Percentiles rank a stretch among this genome's conserved stretches.
These are phyloP conservation scores for Rotaria socialis DNA, from an alignment of 2,888 invertebrate species.

Conservation along the genomic window DNA sequence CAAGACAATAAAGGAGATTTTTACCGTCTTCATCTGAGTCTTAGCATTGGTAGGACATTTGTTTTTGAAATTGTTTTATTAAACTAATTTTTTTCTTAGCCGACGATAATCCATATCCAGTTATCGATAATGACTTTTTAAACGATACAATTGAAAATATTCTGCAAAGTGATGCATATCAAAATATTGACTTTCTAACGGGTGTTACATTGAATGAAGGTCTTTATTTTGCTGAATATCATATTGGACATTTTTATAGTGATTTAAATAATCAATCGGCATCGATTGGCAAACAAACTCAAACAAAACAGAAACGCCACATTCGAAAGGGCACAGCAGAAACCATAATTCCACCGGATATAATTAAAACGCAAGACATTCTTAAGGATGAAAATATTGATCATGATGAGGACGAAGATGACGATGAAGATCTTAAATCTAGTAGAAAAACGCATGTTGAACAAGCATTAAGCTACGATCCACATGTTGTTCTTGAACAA, in stretches of 20 bases:
- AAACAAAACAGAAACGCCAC: not conserved
- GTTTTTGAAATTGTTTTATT: too few species aligned
- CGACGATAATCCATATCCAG: slow-evolving; percentile 31
- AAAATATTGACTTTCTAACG: not conserved
- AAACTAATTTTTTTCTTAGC: not conserved
- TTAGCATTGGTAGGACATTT: not conserved
- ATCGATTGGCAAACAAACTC: not conserved
- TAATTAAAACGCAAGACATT: not conserved
- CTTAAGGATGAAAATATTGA: not conserved
- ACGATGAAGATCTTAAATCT: not conserved
- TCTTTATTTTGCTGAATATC: slow-evolving; percentile 27
- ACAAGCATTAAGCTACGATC: not conserved
- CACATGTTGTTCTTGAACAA: not conserved
- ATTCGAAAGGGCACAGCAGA: too few species aligned
- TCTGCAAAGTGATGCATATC: slow-evolving; percentile 1
- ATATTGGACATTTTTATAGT: slow-evolving; percentile 15
- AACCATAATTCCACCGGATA: slow-evolving; percentile 8
- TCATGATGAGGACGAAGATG: not conserved
- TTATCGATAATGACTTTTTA: slow-evolving; percentile 28
- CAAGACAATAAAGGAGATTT: not conserved
- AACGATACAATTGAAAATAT: not conserved
- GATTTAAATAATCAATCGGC: not conserved
- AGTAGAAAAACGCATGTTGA: not conserved
- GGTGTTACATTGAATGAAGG: slow-evolving; percentile 33
- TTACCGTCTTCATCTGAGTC: slow-evolving; percentile 29